Base-by-base conservation (phyloP, 1,140 invertebrate species). In the Orussus abietinus region DNA sequence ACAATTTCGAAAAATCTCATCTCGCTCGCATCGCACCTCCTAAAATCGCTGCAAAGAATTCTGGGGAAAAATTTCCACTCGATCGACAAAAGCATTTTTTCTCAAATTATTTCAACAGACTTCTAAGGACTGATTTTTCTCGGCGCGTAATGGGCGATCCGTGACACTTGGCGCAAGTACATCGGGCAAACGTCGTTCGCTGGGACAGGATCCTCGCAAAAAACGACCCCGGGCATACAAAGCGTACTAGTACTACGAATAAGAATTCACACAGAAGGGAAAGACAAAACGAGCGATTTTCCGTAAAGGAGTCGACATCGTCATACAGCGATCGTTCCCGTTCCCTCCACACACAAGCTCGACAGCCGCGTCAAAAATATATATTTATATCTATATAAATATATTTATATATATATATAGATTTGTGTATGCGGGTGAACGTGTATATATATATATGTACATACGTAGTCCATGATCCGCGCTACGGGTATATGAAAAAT, bases 401-500 rank as follows among this genome's bases (percentile, higher is more conserved):
- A n/a, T n/a, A n/a, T n/a, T n/a, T n/a, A n/a, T n/a, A n/a, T n/a
- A n/a, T n/a, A n/a, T n/a, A n/a, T n/a, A n/a, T n/a, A n/a, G n/a
- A n/a, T n/a, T n/a, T n/a, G n/a, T n/a, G n/a, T n/a, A n/a, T n/a
- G n/a, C n/a, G n/a, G 22, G 22, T 25, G n/a, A 25, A 25, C 22
- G 22, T 25, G 22, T 25, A 25, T 25, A 25, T 25, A 25, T 25
- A 25, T 25, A 25, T 25, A 25, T 25, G n/a, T 25, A 25, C 22
- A 7, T n/a, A 7, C 22, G 22, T 25, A 25, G 6, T n/a, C n/a
- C 22, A 7, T 7, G n/a, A n/a, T n/a, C n/a, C n/a, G n/a, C n/a
- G n/a, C n/a, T n/a, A n/a, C n/a, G n/a, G 49, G 52, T 57, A 55
- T n/a, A n/a, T 55, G 57, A 57, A 59, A 59, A 59, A 57, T 59